Evolutionary conservation across 2,797 vertebrate species (phyloP).

Genomic region (Odontamblyopus lacepedii): DNA sequence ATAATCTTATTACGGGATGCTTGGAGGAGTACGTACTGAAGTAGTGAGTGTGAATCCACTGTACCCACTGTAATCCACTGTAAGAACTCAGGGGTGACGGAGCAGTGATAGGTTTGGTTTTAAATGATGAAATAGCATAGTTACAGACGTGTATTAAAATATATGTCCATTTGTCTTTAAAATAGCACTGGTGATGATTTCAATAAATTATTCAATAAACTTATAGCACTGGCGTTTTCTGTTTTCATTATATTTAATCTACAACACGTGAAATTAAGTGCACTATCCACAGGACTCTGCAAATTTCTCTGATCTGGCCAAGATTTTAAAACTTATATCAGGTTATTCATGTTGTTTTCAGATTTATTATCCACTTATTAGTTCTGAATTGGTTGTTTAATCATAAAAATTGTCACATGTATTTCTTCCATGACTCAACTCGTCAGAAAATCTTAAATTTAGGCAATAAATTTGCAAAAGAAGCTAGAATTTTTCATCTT

Average conservation of each 20-base stretch:
- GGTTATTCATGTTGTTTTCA: too few species aligned
- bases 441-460: too few species aligned
- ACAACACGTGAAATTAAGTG: neutral
- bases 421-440: too few species aligned
- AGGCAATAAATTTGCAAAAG: too few species aligned
- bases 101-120: slow-evolving; percentile 28
- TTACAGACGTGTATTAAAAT: slow-evolving; percentile 4
- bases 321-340: too few species aligned
- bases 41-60: slow-evolving; percentile 38
- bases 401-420: too few species aligned
- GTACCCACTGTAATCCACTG: slow-evolving; percentile 11
- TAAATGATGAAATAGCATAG: slow-evolving; percentile 16
- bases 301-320: too few species aligned
- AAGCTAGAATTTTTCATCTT: too few species aligned
- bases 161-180: slow-evolving; percentile 21
- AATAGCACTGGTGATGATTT: slow-evolving; percentile 22
- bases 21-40: slow-evolving; percentile 23
- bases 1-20: neutral
- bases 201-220: slow-evolving; percentile 47
- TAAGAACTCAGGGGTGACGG: slow-evolving; percentile 47
- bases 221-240: neutral
- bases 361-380: too few species aligned
- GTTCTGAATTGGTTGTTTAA: too few species aligned
- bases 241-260: neutral
- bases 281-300: neutral